Base-by-base conservation (phyloP, 2,888 invertebrate species). In the Busseola fusca region DNA sequence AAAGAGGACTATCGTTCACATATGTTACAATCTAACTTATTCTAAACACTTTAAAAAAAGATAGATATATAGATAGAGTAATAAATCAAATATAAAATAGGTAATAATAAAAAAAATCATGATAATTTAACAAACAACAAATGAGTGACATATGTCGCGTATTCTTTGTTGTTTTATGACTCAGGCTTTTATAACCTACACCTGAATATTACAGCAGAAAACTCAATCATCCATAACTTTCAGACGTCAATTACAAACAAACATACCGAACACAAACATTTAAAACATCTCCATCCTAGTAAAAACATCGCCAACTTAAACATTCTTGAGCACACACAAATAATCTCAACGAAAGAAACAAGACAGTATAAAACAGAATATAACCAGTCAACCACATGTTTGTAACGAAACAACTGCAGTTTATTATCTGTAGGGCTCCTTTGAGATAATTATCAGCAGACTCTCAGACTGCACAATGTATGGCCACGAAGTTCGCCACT, bases 371-470 rank as follows among this genome's bases (percentile, higher is more conserved):
- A 77, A 72, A 72, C 52, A 72, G 73, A 78, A 25, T n/a, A 37
- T 40, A 37, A 42, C 37, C 57, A 62, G 37, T n/a, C 42, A 21
- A 48, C 56, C 30, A 74, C 60, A 67, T 66, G 67, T 72, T 76
- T 52, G 45, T 72, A 69, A 72, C 21, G 59, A 78, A 82, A 82
- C 83, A 74, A 79, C 64, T 84, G 84, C 76, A 73, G 69, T 84
- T 84, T 84, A 84, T 76, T 74, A 74, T 76, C 63, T 48, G n/a
- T 40, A 59, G 30, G 64, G 45, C 34, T 80, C 82, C 69, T 72
- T 65, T 27, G 69, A 75, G 83, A 83, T 82, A 85, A 81, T 85
- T 85, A 84, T 68, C 63, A 72, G 63, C 85, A 84, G 85, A 81
- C 70, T 67, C 69, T 74, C 40, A 71, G 68, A 68, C 64, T 71